These are phyloP conservation scores for Tychaedon coryphoeus DNA, from an alignment of 2,113 vertebrate species.

Conservation along the genomic window DNA sequence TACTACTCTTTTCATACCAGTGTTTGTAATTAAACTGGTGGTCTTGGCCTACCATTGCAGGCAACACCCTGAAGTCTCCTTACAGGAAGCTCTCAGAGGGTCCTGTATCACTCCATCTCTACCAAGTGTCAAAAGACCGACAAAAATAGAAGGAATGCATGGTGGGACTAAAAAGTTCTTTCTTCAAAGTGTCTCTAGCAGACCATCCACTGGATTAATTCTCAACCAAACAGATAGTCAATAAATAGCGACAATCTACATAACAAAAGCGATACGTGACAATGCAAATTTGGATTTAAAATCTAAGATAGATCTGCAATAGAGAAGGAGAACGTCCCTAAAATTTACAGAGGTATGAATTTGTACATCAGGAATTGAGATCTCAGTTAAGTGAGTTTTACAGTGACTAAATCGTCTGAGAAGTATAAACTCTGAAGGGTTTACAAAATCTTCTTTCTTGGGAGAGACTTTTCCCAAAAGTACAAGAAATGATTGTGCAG, in stretches of 20 bases:
- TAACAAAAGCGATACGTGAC: not conserved
- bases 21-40: not conserved
- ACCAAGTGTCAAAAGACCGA: not conserved
- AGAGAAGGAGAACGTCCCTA: not conserved
- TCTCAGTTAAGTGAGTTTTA: not conserved
- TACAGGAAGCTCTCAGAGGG: not conserved
- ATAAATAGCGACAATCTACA: not conserved
- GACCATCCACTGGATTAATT: not conserved
- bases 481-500: not conserved
- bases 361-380: not conserved
- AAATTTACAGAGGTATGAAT: not conserved
- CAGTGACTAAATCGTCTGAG: not conserved
- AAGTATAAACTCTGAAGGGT: not conserved
- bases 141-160: not conserved
- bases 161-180: not conserved
- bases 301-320: not conserved
- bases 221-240: not conserved
- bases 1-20: not conserved
- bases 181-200: not conserved
- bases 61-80: not conserved
- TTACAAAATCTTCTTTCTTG: not conserved
- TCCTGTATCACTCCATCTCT: not conserved
- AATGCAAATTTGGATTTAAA: not conserved
- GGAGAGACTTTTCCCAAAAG: fast-evolving
- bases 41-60: not conserved